These are phyloP conservation scores for Danio rerio DNA, from an alignment of 2,113 vertebrate species.

Conservation along the genomic window DNA sequence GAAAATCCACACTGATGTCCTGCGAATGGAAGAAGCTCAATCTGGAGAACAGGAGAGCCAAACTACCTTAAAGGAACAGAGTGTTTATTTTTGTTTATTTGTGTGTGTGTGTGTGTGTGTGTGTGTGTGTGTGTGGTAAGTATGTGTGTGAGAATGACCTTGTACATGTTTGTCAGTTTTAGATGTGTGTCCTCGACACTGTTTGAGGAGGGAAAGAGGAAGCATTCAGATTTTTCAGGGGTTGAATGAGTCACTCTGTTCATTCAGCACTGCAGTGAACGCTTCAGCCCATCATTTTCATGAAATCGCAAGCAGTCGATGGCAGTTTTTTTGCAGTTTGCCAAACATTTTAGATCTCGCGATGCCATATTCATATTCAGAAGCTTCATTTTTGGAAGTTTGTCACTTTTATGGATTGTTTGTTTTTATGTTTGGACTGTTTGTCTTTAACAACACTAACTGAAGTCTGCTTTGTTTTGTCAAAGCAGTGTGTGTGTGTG, in stretches of 20 bases:
- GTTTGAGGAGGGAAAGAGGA: slow-evolving; percentile 31
- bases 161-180: slow-evolving; percentile 42
- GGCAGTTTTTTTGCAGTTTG: slow-evolving; percentile 44
- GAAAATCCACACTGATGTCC: slow-evolving; percentile 15
- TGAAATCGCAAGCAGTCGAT: slow-evolving; percentile 44
- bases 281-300: slow-evolving; percentile 43
- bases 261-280: neutral
- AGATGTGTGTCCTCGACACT: slow-evolving; percentile 47
- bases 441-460: slow-evolving; percentile 46
- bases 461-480: slow-evolving; percentile 33
- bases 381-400: slow-evolving; percentile 27
- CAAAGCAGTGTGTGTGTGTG: slow-evolving; percentile 34
- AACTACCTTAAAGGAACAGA: slow-evolving; percentile 1
- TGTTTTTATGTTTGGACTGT: slow-evolving; percentile 30
- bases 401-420: slow-evolving; percentile 12
- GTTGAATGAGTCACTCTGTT: slow-evolving; percentile 19
- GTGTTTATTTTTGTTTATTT: slow-evolving; percentile 16
- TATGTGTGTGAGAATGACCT: slow-evolving; percentile 7
- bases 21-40: neutral
- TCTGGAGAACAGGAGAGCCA: neutral
- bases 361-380: slow-evolving; percentile 2
- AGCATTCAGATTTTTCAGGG: slow-evolving; percentile 17
- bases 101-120: slow-evolving; percentile 18
- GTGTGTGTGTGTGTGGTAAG: slow-evolving; percentile 26
- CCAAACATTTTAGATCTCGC: slow-evolving; percentile 42